A percentile compares a stretch with the other conserved stretches of the same genome.
Evolutionary conservation across 2,113 vertebrate species (phyloP).

Genomic region (Tragelaphus imberbis): DNA sequence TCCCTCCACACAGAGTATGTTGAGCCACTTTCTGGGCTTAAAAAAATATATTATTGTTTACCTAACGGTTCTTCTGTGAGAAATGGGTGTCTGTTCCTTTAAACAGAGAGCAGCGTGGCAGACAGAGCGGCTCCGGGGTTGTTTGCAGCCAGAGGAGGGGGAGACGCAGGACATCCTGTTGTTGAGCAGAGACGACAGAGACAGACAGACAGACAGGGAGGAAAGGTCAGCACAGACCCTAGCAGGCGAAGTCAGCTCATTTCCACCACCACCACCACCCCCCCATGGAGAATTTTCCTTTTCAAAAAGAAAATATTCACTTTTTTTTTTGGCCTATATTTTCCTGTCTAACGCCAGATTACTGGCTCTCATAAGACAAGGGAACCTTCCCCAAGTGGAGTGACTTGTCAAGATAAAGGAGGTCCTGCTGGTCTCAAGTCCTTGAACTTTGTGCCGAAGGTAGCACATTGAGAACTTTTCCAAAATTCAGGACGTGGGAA

Average conservation of each 20-base stretch:
- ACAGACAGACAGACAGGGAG: conserved; percentile 2
- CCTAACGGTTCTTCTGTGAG: conserved; percentile 71
- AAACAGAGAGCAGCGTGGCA: conserved; percentile 64
- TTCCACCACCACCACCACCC: background rate
- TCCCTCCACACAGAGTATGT: conserved; percentile 39
- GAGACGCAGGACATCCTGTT: conserved; percentile 71
- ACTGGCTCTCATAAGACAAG: background rate
- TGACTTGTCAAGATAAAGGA: background rate
- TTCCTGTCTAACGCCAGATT: background rate
- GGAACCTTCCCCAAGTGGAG: background rate
- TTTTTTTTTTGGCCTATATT: background rate
- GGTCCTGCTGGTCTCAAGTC: accelerated
- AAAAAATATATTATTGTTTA: conserved; percentile 78
- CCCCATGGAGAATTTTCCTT: background rate
- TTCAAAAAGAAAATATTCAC: background rate
- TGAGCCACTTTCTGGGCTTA: conserved; percentile 71
- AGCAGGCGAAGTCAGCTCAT: background rate
- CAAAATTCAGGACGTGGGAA: background rate
- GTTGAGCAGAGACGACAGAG: conserved; percentile 40
- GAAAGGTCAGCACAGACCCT: conserved; percentile 29
- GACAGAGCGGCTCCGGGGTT: conserved; percentile 76
- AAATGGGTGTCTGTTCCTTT: conserved; percentile 75
- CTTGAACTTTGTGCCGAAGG: background rate
- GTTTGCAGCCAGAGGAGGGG: conserved; percentile 67
- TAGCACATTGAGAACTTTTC: background rate